Percentiles rank a stretch among this genome's conserved stretches.
These are phyloP conservation scores for Phoebastria nigripes DNA, from an alignment of 2,797 vertebrate genomes.

Conservation along the genomic window DNA sequence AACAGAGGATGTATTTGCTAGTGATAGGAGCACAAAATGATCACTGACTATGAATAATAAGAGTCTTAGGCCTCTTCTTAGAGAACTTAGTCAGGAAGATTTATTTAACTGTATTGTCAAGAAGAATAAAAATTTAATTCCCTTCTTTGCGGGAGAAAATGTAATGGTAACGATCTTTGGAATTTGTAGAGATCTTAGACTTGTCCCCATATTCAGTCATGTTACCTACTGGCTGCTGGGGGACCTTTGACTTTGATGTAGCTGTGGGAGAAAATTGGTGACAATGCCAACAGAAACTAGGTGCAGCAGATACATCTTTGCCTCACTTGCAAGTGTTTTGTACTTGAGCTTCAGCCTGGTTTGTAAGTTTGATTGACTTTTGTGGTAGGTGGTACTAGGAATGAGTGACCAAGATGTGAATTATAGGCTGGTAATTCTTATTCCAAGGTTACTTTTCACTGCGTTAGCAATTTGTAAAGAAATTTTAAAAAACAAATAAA, in stretches of 20 bases:
- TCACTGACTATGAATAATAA: not conserved
- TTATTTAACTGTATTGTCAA: not conserved
- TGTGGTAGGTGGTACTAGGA: not conserved
- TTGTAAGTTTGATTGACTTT: not conserved
- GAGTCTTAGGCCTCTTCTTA: not conserved
- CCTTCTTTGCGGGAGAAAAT: not conserved
- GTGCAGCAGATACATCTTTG: not conserved
- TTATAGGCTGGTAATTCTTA: not conserved
- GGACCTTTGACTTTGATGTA: not conserved
- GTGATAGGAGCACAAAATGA: not conserved
- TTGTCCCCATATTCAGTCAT: not conserved
- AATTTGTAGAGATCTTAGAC: not conserved
- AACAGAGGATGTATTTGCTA: not conserved
- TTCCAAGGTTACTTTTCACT: not conserved
- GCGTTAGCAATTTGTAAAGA: not conserved
- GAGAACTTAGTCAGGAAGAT: not conserved
- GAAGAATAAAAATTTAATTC: not conserved
- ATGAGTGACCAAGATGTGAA: not conserved
- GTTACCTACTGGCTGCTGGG: not conserved
- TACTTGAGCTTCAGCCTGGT: not conserved
- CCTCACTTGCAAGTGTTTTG: not conserved
- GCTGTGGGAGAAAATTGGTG: not conserved
- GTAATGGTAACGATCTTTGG: not conserved
- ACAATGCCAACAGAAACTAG: not conserved
- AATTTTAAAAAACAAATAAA: not conserved